Evolutionary conservation across 1,140 invertebrate species (phyloP).

Genomic region (Ditylenchus dipsaci): DNA sequence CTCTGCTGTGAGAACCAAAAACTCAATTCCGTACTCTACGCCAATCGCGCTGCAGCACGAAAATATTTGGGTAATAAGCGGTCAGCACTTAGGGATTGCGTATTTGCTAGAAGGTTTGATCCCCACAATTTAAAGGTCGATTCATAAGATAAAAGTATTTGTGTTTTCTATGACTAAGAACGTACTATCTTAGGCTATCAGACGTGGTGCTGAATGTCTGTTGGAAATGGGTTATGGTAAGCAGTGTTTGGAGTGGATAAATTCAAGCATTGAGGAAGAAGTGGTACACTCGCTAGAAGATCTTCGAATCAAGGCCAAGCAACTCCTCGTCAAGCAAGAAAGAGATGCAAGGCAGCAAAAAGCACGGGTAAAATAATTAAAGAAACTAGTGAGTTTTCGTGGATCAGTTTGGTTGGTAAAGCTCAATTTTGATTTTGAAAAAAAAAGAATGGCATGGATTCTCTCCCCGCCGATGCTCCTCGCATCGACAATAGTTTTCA

Average conservation of each 20-base stretch:
- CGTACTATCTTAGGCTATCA: constrained; percentile 29
- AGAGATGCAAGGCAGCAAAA: constrained; percentile 24
- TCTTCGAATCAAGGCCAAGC: constrained; percentile 14
- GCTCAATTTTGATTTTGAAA: too few relatives aligned
- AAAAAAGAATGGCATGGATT: too few relatives aligned
- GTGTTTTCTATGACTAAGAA: too few relatives aligned
- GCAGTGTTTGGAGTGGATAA: constrained; percentile 45
- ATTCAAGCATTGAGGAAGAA: constrained; percentile 19
- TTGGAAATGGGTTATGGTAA: constrained; percentile 42
- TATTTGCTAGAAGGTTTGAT: constrained; percentile 61
- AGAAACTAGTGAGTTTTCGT: too few relatives aligned
- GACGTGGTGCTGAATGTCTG: constrained; percentile 46
- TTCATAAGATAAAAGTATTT: not conserved
- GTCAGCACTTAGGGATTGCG: constrained; percentile 60
- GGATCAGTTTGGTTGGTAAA: too few relatives aligned
- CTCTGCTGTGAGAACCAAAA: constrained; percentile 70
- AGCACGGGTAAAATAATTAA: constrained; percentile 12
- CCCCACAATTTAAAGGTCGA: constrained; percentile 59
- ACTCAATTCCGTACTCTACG: constrained; percentile 77
- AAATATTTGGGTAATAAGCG: constrained; percentile 74
- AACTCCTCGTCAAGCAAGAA: constrained; percentile 16
- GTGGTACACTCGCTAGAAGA: constrained; percentile 23
- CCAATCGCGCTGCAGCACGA: constrained; percentile 83
- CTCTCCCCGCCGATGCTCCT: too few relatives aligned
- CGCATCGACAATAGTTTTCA: too few relatives aligned